Evolutionary conservation across 2,113 vertebrate genomes (phyloP).

Genomic region (Xenotilapia longispinis): DNA sequence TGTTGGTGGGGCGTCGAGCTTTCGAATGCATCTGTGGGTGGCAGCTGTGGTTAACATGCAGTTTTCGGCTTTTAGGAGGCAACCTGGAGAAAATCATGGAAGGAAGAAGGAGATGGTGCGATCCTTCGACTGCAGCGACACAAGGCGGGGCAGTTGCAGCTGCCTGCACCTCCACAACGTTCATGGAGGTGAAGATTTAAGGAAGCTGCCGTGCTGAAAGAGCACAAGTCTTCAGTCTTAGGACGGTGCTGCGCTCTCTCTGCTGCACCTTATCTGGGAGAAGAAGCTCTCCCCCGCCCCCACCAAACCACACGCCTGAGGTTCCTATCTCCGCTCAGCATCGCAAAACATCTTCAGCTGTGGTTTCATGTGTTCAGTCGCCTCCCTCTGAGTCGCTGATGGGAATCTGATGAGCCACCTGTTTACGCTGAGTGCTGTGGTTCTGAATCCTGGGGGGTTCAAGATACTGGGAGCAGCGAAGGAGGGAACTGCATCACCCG

Average conservation of each 20-base stretch:
- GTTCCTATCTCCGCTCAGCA: conserved; percentile 30
- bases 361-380: conserved; percentile 20
- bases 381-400: neutral
- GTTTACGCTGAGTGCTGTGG: neutral
- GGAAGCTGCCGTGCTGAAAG: neutral
- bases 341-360: conserved; percentile 48
- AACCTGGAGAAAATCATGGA: neutral
- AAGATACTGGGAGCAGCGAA: neutral
- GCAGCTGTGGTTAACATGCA: conserved; percentile 37
- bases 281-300: neutral
- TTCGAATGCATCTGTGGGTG: conserved; percentile 38
- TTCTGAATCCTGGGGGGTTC: neutral
- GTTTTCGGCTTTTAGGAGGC: neutral
- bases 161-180: neutral
- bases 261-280: neutral
- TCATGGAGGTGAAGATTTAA: neutral
- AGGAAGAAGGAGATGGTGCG: neutral
- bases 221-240: neutral
- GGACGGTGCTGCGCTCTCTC: neutral
- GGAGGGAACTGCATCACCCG: neutral
- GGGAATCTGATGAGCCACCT: conserved; percentile 29
- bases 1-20: neutral
- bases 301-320: conserved; percentile 37
- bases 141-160: neutral
- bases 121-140: neutral